These are phyloP conservation scores for Chlamydotis undulata DNA, from an alignment of 2,113 vertebrate genomes.

Conservation along the genomic window DNA sequence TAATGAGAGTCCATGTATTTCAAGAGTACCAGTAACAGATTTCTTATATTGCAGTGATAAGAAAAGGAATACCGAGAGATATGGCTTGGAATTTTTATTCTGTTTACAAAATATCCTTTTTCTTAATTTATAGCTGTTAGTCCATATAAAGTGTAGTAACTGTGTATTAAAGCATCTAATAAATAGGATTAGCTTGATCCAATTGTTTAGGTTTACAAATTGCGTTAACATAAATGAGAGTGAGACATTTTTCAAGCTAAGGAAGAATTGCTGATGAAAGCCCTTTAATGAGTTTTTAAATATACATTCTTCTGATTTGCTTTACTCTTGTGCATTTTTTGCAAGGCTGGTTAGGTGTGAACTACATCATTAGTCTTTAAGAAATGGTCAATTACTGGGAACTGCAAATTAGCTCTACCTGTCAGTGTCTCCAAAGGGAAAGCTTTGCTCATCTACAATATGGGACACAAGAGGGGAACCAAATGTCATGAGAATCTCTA, in stretches of 20 bases:
- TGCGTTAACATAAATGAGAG: neutral
- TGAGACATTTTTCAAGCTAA: slow-evolving; percentile 9
- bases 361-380: slow-evolving; percentile 65
- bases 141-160: neutral
- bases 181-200: neutral
- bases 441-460: slow-evolving; percentile 16
- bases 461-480: neutral
- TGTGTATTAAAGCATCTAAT: neutral
- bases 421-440: slow-evolving; percentile 52
- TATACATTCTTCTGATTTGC: slow-evolving; percentile 30
- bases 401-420: slow-evolving; percentile 61
- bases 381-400: slow-evolving; percentile 58
- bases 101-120: neutral
- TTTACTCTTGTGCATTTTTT: slow-evolving; percentile 22
- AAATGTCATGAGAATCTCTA: slow-evolving; percentile 9
- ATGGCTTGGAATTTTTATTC: neutral
- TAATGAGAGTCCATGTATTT: neutral
- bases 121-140: neutral
- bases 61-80: neutral
- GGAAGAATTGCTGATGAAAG: slow-evolving; percentile 15
- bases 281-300: slow-evolving; percentile 52
- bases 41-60: neutral
- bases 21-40: neutral
- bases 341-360: slow-evolving; percentile 43
- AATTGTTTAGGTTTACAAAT: slow-evolving; percentile 27